These are phyloP conservation scores for Podarcis lilfordi DNA, from an alignment of 2,797 vertebrate genomes.

Conservation along the genomic window DNA sequence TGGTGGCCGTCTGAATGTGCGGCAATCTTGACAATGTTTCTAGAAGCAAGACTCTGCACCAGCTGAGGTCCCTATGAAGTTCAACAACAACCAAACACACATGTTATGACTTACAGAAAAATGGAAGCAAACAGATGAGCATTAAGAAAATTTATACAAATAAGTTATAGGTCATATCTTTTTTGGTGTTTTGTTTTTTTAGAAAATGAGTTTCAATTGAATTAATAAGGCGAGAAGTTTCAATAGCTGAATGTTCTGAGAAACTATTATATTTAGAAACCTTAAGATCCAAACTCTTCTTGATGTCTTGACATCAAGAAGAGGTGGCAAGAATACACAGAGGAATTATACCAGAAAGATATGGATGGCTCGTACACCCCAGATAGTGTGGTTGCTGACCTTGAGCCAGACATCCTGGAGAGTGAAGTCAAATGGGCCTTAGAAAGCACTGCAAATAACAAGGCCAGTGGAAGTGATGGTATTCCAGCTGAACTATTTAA, in stretches of 20 bases:
- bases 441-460: too few species aligned
- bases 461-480: too few species aligned
- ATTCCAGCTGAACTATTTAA: too few species aligned
- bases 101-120: background rate
- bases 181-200: too few species aligned
- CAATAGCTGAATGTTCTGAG: background rate
- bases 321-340: too few species aligned
- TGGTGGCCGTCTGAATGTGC: conserved; percentile 98
- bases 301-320: too few species aligned
- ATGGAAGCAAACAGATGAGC: background rate
- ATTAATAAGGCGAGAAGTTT: background rate
- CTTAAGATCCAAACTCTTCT: background rate
- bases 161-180: background rate
- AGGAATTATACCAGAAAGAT: too few species aligned
- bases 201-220: background rate
- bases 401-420: too few species aligned
- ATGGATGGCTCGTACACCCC: too few species aligned
- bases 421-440: too few species aligned
- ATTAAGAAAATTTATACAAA: background rate
- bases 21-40: conserved; percentile 94
- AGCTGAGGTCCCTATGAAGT: conserved; percentile 88
- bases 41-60: conserved; percentile 90
- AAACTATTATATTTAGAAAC: background rate
- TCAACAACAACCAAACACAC: conserved; percentile 20
- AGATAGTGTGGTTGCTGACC: too few species aligned